Percentiles rank a stretch among this genome's conserved stretches.
These are phyloP conservation scores for Eurois occulta DNA, from an alignment of 2,888 invertebrate species.

Conservation along the genomic window DNA sequence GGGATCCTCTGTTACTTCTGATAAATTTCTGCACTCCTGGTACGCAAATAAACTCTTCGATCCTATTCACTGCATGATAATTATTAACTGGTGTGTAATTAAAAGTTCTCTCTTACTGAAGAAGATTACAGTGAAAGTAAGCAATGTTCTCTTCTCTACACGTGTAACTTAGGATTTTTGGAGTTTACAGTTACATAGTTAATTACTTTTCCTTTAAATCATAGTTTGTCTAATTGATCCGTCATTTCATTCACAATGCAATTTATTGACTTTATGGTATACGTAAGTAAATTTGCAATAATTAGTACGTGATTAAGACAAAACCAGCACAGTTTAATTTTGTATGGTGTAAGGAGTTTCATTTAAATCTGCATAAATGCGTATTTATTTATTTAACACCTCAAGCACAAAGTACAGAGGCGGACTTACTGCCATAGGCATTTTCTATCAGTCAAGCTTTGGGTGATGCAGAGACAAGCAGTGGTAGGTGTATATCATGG, in stretches of 20 bases:
- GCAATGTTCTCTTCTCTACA: background rate
- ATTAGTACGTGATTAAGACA: slow-evolving; percentile 1
- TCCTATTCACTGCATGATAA: background rate
- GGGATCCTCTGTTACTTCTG: background rate
- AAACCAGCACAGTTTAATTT: slow-evolving; percentile 8
- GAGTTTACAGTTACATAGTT: background rate
- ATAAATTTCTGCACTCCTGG: background rate
- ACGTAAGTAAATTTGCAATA: slow-evolving; percentile 18
- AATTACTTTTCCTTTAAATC: background rate
- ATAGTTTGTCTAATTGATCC: background rate
- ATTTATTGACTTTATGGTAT: slow-evolving; percentile 1
- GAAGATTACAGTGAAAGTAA: background rate
- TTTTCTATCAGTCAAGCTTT: too few species aligned
- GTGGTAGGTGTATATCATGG: too few species aligned
- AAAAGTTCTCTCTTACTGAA: background rate
- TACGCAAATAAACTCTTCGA: background rate
- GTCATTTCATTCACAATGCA: slow-evolving; percentile 5
- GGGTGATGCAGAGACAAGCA: too few species aligned
- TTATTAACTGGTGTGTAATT: background rate
- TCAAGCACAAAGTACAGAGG: too few species aligned
- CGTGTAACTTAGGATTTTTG: background rate
- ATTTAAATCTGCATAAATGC: slow-evolving; percentile 6
- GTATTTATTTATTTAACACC: too few species aligned
- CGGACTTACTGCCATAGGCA: too few species aligned
- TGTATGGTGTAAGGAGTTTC: background rate